These are phyloP conservation scores for Syngnathus acus DNA, from an alignment of 2,797 vertebrate genomes.

Conservation along the genomic window DNA sequence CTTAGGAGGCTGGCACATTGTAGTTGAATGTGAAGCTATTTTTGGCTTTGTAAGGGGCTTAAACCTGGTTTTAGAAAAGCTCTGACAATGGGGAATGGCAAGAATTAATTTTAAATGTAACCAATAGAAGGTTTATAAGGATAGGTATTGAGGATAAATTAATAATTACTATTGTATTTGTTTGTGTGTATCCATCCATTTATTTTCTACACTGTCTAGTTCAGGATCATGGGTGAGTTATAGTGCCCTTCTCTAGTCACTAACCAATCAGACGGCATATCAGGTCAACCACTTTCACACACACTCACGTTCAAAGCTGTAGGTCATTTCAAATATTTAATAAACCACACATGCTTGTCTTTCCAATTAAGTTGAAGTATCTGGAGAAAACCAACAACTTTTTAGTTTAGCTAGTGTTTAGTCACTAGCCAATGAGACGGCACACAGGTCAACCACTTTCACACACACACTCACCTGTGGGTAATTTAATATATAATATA, in stretches of 20 bases:
- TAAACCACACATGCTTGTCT: background rate
- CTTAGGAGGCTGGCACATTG: slow-evolving; percentile 9
- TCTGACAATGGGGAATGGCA: slow-evolving; percentile 2
- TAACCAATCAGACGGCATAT: too few relatives aligned
- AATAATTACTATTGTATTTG: background rate
- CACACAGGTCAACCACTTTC: too few relatives aligned
- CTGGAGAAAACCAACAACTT: background rate
- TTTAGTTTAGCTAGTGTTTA: too few relatives aligned
- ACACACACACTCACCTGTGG: too few relatives aligned
- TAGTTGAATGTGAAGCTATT: slow-evolving; percentile 19
- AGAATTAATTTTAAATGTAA: background rate
- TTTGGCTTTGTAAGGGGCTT: slow-evolving; percentile 11
- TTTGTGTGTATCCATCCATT: background rate
- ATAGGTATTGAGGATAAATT: background rate
- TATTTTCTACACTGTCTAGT: background rate
- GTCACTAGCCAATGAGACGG: too few relatives aligned
- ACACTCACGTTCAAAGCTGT: background rate
- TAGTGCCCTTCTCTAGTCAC: too few relatives aligned
- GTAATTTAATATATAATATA: too few relatives aligned
- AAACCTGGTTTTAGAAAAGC: background rate
- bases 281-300: too few relatives aligned
- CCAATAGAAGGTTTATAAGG: background rate
- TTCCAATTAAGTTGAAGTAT: background rate
- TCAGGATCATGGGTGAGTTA: too few relatives aligned
- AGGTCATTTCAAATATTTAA: background rate